Evolutionary conservation across 2,888 invertebrate genomes (phyloP).

Genomic region (Idaea aversata): DNA sequence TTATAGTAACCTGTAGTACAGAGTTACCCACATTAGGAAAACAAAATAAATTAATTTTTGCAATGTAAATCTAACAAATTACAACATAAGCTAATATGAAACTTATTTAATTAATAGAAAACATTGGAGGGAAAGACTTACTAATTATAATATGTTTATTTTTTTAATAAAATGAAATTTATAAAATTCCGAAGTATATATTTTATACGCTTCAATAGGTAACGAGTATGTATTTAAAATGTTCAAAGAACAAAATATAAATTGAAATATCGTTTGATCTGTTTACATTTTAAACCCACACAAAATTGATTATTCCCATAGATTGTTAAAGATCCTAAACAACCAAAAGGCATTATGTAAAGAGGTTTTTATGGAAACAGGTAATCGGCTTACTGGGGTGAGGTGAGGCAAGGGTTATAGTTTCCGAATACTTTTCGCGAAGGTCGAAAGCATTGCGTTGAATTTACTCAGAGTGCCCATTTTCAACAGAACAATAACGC

Average conservation of each 20-base stretch:
- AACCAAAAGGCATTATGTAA: slow-evolving; percentile 32
- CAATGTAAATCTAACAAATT: no score
- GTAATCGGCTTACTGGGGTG: slow-evolving; percentile 46
- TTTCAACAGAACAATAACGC: not conserved
- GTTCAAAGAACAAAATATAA: slow-evolving; percentile 2
- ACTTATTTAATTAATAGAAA: not conserved
- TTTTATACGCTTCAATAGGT: not conserved
- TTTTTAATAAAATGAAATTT: not conserved
- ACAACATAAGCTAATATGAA: no score
- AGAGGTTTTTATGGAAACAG: slow-evolving; percentile 38
- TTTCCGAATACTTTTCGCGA: slow-evolving; percentile 20
- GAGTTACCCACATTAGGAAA: no score
- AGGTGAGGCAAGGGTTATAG: slow-evolving; percentile 33
- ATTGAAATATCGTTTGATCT: slow-evolving; percentile 15
- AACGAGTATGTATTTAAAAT: not conserved
- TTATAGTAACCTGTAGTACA: no score
- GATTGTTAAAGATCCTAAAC: slow-evolving; percentile 25
- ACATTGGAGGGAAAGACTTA: not conserved
- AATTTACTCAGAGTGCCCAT: not conserved
- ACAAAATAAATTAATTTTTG: no score
- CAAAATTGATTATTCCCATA: slow-evolving; percentile 5
- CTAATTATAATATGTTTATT: no score
- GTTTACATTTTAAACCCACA: slow-evolving; percentile 13
- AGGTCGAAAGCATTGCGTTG: not conserved
- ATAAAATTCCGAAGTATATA: not conserved